Evolutionary conservation across 2,113 vertebrate genomes (phyloP).

Genomic region (Ceyx margarethae): DNA sequence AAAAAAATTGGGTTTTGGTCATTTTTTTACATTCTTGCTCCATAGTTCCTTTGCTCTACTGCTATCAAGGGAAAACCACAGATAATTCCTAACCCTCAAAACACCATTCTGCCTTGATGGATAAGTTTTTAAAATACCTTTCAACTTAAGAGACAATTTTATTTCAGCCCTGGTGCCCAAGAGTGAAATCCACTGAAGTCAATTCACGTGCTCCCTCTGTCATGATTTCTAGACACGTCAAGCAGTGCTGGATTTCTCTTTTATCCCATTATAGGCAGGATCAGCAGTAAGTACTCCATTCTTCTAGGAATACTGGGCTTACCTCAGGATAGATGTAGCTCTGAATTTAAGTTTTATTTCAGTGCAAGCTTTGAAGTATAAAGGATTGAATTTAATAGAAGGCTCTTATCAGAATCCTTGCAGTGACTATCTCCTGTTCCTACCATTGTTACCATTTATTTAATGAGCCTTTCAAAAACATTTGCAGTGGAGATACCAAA

Average conservation of each 20-base stretch:
- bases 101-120: background rate
- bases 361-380: background rate
- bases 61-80: background rate
- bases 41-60: background rate
- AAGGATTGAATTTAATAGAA: background rate
- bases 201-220: background rate
- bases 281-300: background rate
- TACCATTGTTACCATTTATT: background rate
- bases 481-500: background rate
- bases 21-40: background rate
- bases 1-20: background rate
- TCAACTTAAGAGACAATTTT: background rate
- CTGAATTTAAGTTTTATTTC: conserved; percentile 26
- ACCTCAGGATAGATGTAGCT: background rate
- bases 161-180: background rate
- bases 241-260: background rate
- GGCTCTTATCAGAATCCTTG: no score
- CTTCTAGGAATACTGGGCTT: conserved; percentile 17
- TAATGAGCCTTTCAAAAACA: background rate
- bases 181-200: background rate
- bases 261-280: conserved; percentile 1
- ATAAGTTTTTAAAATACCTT: background rate
- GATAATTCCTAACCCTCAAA: background rate
- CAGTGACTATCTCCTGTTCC: background rate
- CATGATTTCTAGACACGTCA: background rate